Percentiles rank a stretch among this genome's conserved stretches.
Evolutionary conservation across 2,888 invertebrate genomes (phyloP).

Genomic region (Ectropis crepuscularia): DNA sequence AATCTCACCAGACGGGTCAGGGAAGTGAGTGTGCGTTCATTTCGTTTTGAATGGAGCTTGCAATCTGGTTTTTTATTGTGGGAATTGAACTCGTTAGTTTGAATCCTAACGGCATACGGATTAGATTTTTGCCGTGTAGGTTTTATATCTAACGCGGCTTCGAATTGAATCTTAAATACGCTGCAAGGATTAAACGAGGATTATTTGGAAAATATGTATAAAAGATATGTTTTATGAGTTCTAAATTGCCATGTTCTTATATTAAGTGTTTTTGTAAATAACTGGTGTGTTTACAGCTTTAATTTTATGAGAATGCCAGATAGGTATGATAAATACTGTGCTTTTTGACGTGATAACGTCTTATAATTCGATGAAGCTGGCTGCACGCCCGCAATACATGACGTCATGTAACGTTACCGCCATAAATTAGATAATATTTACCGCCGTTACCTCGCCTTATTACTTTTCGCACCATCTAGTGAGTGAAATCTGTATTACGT

Average conservation of each 20-base stretch:
- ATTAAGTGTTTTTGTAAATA: no score
- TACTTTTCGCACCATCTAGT: no score
- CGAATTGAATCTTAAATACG: neutral
- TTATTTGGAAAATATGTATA: slow-evolving; percentile 1
- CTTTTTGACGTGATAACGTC: no score
- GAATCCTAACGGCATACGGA: slow-evolving; percentile 20
- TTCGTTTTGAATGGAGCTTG: slow-evolving; percentile 22
- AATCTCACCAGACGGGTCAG: slow-evolving; percentile 12
- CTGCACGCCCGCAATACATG: no score
- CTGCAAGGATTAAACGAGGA: neutral
- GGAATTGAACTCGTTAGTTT: slow-evolving; percentile 36
- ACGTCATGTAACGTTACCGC: no score
- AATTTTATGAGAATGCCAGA: no score
- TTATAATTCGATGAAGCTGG: no score
- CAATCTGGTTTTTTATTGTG: slow-evolving; percentile 32
- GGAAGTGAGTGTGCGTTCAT: slow-evolving; percentile 20
- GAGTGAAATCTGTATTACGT: no score
- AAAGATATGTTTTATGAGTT: neutral
- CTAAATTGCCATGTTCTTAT: neutral
- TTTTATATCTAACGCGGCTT: slow-evolving; percentile 15
- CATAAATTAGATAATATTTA: no score
- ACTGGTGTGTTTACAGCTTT: no score
- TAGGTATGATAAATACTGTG: no score
- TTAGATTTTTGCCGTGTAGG: slow-evolving; percentile 14
- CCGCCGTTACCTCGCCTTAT: no score